A percentile compares a stretch with the other conserved stretches of the same genome.
Conservation (phyloP, 2,113 vertebrate genomes). For the Cromileptes altivelis region DNA sequence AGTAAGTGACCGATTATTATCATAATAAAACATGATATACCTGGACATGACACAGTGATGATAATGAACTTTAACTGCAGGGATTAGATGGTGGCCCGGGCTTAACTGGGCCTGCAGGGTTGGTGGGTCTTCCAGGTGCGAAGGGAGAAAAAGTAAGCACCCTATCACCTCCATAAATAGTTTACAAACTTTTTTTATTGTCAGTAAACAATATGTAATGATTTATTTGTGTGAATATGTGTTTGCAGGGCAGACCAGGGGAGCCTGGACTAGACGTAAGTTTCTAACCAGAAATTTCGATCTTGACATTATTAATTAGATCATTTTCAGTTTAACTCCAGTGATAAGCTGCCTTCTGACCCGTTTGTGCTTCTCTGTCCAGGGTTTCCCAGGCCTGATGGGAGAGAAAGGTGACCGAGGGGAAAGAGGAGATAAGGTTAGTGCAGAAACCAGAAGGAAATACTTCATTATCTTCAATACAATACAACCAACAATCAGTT, state of each 20-base stretch:
- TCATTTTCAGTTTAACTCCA: background rate
- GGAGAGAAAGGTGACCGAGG: slow-evolving; percentile 94
- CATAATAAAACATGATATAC: background rate
- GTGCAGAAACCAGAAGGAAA: background rate
- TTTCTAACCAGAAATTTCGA: slow-evolving; percentile 56
- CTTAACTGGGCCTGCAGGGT: slow-evolving; percentile 82
- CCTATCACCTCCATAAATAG: background rate
- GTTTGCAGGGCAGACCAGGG: slow-evolving; percentile 90
- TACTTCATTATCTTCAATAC: background rate
- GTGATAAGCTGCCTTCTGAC: slow-evolving; percentile 16
- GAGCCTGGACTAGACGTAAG: slow-evolving; percentile 97
- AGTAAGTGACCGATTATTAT: slow-evolving; percentile 64
- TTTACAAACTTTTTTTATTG: background rate
- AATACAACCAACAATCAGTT: too few relatives aligned
- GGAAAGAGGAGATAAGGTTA: slow-evolving; percentile 94
- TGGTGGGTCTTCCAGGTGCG: slow-evolving; percentile 93
- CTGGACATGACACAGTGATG: background rate
- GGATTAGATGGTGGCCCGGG: slow-evolving; percentile 78
- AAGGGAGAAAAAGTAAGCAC: slow-evolving; percentile 95
- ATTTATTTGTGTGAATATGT: slow-evolving; percentile 45
- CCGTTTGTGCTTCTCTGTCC: slow-evolving; percentile 28
- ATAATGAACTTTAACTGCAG: slow-evolving; percentile 45
- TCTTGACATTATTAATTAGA: background rate
- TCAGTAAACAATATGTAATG: background rate
- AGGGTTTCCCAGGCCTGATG: slow-evolving; percentile 94